phyloP scores from a whole-genome alignment of 2,113 vertebrate genomes.

The Agelaius tricolor region DNA sequence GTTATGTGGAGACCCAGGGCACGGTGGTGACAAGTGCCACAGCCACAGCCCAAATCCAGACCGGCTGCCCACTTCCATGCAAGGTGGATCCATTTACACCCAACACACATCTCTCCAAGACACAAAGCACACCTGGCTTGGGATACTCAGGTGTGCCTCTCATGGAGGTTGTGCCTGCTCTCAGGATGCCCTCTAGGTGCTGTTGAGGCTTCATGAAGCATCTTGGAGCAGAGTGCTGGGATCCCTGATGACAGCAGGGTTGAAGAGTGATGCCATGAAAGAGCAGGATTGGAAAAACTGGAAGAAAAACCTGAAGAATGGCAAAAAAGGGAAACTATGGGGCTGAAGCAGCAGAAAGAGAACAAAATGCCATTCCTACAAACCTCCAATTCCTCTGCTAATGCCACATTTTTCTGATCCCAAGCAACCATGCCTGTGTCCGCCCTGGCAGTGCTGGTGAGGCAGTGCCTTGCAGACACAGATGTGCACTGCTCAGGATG shows the following conservation, averaged over 20 bases:
- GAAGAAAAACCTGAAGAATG: not conserved
- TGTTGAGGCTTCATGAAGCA: not conserved
- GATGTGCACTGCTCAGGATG: not conserved
- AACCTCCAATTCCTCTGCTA: not conserved
- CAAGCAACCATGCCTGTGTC: not conserved
- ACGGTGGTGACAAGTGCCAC: not conserved
- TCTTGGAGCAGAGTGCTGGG: not conserved
- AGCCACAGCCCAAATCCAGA: not conserved
- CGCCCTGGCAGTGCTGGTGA: accelerated
- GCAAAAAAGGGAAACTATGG: not conserved
- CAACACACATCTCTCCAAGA: accelerated
- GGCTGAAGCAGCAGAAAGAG: not conserved
- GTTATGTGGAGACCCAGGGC: not conserved
- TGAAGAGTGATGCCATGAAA: not conserved
- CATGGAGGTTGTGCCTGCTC: not conserved
- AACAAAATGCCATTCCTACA: not conserved
- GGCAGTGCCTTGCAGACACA: not conserved
- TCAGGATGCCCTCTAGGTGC: not conserved
- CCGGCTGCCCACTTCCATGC: not conserved
- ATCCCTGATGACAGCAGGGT: not conserved
- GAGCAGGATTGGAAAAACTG: not conserved
- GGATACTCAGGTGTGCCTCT: not conserved
- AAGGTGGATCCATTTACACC: not conserved
- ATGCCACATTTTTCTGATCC: accelerated
- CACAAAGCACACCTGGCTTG: not conserved